Evolutionary conservation across 2,797 vertebrate species (phyloP), one percentile per base, ranked within the genome.

Genomic region (Mycteria americana): DNA sequence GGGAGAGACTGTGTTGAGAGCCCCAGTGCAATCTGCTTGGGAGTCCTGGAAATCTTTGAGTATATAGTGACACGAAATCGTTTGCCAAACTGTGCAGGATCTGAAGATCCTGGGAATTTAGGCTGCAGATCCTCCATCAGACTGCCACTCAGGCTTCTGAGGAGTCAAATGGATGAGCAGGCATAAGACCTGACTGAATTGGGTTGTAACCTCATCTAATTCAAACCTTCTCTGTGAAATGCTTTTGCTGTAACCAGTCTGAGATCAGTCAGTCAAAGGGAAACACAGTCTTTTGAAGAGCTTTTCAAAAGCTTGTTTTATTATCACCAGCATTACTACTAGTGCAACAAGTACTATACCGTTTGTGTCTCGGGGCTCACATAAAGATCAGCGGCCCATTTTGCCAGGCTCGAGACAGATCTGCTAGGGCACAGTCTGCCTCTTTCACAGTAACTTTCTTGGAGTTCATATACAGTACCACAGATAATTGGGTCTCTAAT

Each of bases 401-500:
- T 92, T 91, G 33, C 53, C 46, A 70, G 57, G n/a, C 51, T 77
- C 0, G 0, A 87, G 74, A 51, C 63, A 89, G 70, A 79, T 45
- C 76, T 92, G 30, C 69, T 67, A 19, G 59, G 80, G 51, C 54
- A 94, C 28, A 70, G 59, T 31, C 80, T 87, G 37, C 53, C n/a
- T 79, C 75, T 91, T 96, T 95, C 93, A 87, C 64, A 85, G n/a
- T 63, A 94, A 92, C 43, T 93, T 89, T 43, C 22, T 46, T 73
- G 74, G 69, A 50, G 91, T 78, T 93, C 31, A 39, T 68, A 67
- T 85, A 92, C 75, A 89, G 95, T 87, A 79, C n/a, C 39, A 56
- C 53, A 95, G 51, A 94, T 93, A 96, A 95, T 83, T 89, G 48
- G 60, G 64, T 80, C 72, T 93, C 75, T 97, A 94, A 96, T 96